A percentile compares a stretch with the other conserved stretches of the same genome.
Conservation (phyloP, 1,140 invertebrate species). For the Tetragonula clypearis region DNA sequence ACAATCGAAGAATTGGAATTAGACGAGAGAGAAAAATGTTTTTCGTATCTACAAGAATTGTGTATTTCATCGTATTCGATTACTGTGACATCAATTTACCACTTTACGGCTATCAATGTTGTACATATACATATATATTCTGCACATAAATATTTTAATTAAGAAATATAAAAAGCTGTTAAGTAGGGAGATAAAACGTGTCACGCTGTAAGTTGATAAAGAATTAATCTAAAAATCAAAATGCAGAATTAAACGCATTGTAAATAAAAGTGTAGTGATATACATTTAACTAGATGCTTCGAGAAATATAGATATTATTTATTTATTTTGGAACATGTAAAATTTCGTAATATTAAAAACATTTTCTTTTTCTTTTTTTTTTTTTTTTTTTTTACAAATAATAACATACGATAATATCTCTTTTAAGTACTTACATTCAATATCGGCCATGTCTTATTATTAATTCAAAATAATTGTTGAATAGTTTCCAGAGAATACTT, state of each 20-base stretch:
- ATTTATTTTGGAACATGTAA: constrained; percentile 37
- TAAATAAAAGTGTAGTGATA: constrained; percentile 13
- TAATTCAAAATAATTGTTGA: not conserved
- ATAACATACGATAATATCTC: not conserved
- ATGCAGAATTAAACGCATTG: not conserved
- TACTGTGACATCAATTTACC: not conserved
- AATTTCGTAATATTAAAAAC: not conserved
- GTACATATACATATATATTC: not conserved
- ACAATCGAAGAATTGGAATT: not conserved
- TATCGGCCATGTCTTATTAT: not conserved
- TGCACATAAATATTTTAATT: constrained; percentile 1
- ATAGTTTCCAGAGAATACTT: not conserved
- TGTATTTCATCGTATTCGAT: not conserved
- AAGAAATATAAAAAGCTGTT: not conserved
- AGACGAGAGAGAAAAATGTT: not conserved
- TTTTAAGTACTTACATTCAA: constrained; percentile 27
- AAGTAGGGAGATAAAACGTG: not conserved
- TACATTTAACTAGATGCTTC: not conserved
- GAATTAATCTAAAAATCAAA: constrained; percentile 20
- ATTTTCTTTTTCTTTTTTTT: not conserved
- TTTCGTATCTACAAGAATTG: not conserved
- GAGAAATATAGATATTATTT: constrained; percentile 9
- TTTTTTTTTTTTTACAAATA: constrained; percentile 19
- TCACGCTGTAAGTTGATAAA: not conserved
- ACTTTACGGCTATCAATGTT: not conserved